Conservation (phyloP, 2,888 invertebrate species). For the Apoderus coryli region DNA sequence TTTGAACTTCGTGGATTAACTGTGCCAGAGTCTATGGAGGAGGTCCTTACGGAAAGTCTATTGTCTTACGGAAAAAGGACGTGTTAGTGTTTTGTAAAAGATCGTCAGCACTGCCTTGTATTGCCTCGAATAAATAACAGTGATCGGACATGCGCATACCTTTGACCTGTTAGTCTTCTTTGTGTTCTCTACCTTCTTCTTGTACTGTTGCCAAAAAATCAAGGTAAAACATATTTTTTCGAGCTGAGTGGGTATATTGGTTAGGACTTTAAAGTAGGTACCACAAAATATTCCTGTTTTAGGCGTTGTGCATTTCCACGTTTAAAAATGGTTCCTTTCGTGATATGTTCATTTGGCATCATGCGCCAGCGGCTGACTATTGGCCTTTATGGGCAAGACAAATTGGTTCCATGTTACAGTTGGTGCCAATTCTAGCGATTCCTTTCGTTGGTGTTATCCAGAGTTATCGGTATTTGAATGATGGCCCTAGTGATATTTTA, state of each 20-base stretch:
- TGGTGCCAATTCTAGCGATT: slow-evolving; percentile 58
- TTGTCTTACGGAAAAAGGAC: not conserved
- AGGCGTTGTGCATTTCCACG: slow-evolving; percentile 52
- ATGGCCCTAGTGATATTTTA: slow-evolving; percentile 72
- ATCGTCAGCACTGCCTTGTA: too few species aligned
- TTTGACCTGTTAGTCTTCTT: too few species aligned
- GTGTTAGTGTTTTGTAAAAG: not conserved
- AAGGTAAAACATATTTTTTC: too few species aligned
- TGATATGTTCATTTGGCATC: slow-evolving; percentile 52
- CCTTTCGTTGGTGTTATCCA: slow-evolving; percentile 58
- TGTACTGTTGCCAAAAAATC: too few species aligned
- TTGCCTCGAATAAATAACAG: too few species aligned
- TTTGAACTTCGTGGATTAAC: too few species aligned
- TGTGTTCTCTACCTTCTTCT: too few species aligned
- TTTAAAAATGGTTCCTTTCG: slow-evolving; percentile 54
- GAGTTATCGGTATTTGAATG: slow-evolving; percentile 62
- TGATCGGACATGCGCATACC: too few species aligned
- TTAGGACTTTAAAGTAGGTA: not conserved
- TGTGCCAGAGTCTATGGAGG: too few species aligned
- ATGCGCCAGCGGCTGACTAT: slow-evolving; percentile 45
- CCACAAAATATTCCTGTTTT: slow-evolving; percentile 22
- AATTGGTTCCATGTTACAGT: slow-evolving; percentile 60
- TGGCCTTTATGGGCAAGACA: slow-evolving; percentile 72
- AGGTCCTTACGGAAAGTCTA: too few species aligned
- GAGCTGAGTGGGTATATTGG: too few species aligned